Percentiles rank a stretch among this genome's conserved stretches.
Evolutionary conservation across 2,888 invertebrate species (phyloP).

Genomic region (Morpho achilles): DNA sequence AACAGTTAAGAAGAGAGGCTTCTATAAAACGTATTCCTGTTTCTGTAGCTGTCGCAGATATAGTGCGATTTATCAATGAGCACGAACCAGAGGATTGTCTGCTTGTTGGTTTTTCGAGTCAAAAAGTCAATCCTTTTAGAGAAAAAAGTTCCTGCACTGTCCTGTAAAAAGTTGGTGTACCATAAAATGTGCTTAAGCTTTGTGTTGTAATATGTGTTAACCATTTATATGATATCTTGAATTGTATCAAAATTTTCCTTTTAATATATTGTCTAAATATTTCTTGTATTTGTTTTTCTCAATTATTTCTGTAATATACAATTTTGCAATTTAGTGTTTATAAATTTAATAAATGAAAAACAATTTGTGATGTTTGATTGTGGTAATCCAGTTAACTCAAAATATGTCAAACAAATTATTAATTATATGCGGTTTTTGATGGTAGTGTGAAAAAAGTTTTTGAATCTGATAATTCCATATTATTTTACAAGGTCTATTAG

Average conservation of each 20-base stretch:
- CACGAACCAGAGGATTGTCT: conserved; percentile 96
- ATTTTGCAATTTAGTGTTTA: conserved; percentile 11
- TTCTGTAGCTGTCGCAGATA: conserved; percentile 94
- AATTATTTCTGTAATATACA: not conserved
- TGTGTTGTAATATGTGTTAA: conserved; percentile 9
- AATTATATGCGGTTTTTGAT: not conserved
- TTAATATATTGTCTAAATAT: not conserved
- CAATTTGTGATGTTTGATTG: not conserved
- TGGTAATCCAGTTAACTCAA: no score
- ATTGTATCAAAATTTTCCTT: no score
- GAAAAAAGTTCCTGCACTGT: conserved; percentile 94
- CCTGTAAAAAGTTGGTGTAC: conserved; percentile 76
- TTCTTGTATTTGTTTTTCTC: conserved; percentile 2
- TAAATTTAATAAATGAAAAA: conserved; percentile 14
- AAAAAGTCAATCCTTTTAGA: conserved; percentile 96
- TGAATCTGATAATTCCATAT: no score
- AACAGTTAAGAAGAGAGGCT: conserved; percentile 95
- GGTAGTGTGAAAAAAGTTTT: no score
- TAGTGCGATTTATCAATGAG: conserved; percentile 93
- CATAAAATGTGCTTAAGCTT: conserved; percentile 12
- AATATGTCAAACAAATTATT: no score
- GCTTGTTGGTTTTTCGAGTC: conserved; percentile 94
- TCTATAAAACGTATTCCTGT: conserved; percentile 91
- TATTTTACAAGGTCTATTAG: no score
- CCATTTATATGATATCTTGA: no score